phyloP scores from a whole-genome alignment of 1,140 invertebrate species.

The Bicyclus anynana region DNA sequence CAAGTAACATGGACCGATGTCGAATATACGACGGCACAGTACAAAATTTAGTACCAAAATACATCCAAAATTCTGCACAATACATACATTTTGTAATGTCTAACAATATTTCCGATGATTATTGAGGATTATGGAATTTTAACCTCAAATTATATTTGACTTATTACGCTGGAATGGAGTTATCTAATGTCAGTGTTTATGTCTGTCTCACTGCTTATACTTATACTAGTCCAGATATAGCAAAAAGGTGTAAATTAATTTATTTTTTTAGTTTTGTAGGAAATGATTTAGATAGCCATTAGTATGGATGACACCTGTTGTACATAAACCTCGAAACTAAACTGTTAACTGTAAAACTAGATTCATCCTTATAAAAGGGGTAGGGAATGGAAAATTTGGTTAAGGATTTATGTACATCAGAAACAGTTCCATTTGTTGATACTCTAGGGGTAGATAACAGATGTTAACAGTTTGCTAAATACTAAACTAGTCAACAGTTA shows the following conservation, averaged over 20 bases:
- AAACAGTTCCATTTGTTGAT: too few species aligned
- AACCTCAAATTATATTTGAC: background rate
- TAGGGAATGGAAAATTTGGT: too few species aligned
- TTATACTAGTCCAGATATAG: background rate
- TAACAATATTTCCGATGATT: slow-evolving; percentile 6
- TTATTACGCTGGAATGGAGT: background rate
- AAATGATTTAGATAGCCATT: background rate
- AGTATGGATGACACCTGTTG: too few species aligned
- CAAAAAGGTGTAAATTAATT: background rate
- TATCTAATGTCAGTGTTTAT: background rate
- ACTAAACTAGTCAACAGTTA: slow-evolving; percentile 3
- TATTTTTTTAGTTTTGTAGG: background rate
- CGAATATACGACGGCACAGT: slow-evolving; percentile 55
- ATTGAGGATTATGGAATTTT: slow-evolving; percentile 1
- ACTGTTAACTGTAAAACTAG: too few species aligned
- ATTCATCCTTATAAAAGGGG: too few species aligned
- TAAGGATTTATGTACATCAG: too few species aligned
- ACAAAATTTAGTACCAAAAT: slow-evolving; percentile 73
- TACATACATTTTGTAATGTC: slow-evolving; percentile 12
- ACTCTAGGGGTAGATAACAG: background rate
- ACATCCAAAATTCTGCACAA: slow-evolving; percentile 44
- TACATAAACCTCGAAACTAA: too few species aligned
- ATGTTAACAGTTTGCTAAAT: background rate
- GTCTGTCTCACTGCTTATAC: background rate
- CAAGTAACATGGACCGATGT: slow-evolving; percentile 58